A percentile compares a stretch with the other conserved stretches of the same genome.
Evolutionary conservation across 92 coral and sea anemone genomes (phyloP).

Genomic region (Meandrina meandrites): DNA sequence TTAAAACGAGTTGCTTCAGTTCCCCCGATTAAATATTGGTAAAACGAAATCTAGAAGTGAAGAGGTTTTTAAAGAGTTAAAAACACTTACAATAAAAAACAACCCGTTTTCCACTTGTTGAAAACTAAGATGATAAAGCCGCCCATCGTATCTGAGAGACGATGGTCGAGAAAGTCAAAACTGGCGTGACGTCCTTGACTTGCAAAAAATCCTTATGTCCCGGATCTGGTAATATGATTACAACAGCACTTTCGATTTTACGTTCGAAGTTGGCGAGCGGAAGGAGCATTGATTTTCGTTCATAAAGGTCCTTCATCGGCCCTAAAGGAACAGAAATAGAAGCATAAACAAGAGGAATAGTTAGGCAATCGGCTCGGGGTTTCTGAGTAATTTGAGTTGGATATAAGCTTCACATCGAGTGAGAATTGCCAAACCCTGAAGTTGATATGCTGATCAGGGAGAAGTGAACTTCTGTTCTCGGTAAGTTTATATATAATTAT

Average conservation of each 20-base stretch:
- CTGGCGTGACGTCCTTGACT: no score
- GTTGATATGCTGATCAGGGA: not conserved
- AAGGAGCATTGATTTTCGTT: not conserved
- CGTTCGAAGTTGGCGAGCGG: not conserved
- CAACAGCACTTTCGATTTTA: not conserved
- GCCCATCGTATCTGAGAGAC: no score
- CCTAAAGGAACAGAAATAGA: not conserved
- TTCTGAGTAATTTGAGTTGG: not conserved
- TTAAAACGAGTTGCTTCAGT: no score
- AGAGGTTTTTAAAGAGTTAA: no score
- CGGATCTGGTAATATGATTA: not conserved
- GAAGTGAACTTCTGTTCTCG: not conserved
- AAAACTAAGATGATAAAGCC: no score
- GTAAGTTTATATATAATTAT: not conserved
- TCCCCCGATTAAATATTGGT: no score
- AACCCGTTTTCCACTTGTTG: no score
- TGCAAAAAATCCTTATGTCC: no score
- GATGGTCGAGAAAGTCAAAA: no score
- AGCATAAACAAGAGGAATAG: not conserved
- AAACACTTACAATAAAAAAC: no score
- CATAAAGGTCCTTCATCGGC: not conserved
- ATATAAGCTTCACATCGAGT: not conserved
- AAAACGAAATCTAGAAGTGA: no score
- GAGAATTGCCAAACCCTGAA: not conserved
- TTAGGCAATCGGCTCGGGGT: not conserved